Evolutionary conservation across 2,888 invertebrate species (phyloP).

Genomic region (Pandemis heparana): DNA sequence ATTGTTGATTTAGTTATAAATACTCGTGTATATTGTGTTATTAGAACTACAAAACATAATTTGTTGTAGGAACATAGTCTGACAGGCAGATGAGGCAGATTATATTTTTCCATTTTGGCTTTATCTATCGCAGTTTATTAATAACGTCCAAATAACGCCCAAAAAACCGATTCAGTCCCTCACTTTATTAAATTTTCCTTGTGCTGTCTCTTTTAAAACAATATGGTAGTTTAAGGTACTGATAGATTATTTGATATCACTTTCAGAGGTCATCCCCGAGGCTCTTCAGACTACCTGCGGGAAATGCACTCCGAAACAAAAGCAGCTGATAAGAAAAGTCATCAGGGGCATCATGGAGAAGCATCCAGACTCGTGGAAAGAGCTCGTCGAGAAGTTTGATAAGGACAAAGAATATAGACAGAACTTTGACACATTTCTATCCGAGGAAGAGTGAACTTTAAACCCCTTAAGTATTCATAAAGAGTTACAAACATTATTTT

Average conservation of each 20-base stretch:
- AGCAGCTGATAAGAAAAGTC: slow-evolving; percentile 84
- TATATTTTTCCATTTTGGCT: too few relatives aligned
- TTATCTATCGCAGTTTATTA: too few relatives aligned
- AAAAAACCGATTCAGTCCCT: too few relatives aligned
- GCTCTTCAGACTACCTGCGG: slow-evolving; percentile 88
- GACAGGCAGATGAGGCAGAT: too few relatives aligned
- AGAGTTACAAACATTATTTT: too few relatives aligned
- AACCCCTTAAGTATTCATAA: background rate
- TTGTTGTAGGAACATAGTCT: too few relatives aligned
- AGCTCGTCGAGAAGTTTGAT: slow-evolving; percentile 89
- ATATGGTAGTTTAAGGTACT: background rate
- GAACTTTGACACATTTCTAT: slow-evolving; percentile 84
- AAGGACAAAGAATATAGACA: slow-evolving; percentile 86
- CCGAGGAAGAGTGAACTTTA: slow-evolving; percentile 55
- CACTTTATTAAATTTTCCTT: too few relatives aligned
- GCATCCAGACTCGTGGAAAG: slow-evolving; percentile 88
- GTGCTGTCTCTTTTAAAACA: too few relatives aligned
- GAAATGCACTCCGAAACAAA: slow-evolving; percentile 89
- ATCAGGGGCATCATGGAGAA: slow-evolving; percentile 87
- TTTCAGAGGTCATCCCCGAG: slow-evolving; percentile 89
- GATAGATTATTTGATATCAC: background rate
- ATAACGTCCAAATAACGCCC: too few relatives aligned
- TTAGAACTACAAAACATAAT: too few relatives aligned
- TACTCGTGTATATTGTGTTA: too few relatives aligned
- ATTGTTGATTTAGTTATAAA: too few relatives aligned